Evolutionary conservation across 2,888 invertebrate species (phyloP), one percentile per base, ranked within the genome.

Genomic region (Pristionchus maxplancki): DNA sequence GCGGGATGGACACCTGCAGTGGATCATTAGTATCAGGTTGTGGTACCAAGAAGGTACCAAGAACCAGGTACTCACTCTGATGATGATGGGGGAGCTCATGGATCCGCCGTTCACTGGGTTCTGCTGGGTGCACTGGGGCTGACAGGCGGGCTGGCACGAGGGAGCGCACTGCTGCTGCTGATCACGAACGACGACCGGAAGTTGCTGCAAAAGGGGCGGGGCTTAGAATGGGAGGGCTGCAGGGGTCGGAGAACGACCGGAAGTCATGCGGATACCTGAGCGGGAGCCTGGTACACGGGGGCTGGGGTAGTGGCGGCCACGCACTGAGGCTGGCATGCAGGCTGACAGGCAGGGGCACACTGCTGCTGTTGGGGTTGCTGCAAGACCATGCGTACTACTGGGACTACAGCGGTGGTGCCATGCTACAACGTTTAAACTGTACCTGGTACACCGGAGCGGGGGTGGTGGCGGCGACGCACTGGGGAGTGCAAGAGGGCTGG

Each of bases 81-180:
- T 83, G 81, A 81, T 81, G 82, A 83, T 83, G 50, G 53, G 50
- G 24, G 82, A 31, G 37, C 9, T 28, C 31, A 28, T 31, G 34
- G 82, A 83, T 50, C 50, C 82, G 9, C n/a, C 20, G 24, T 50
- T 53, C 48, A 78, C 78, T 34, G 82, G 82, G 53, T 83, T 83
- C 82, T 83, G 82, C 64, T 85, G 85, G 64, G 85, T 85, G 48
- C 85, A 85, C 58, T 58, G 64, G 15, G 85, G 85, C 13, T 85
- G 40, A 28, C 85, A 85, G 58, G 85, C 58, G 31, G 85, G 85
- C 44, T 64, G 58, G 48, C 85, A 85, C n/a, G 85, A 85, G 5
- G 85, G 85, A 24, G 85, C 85, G 31, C 85, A 85, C 64, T 58
- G 64, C 58, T 58, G 62, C 58, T 58, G 62, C 44, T 85, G 64